phyloP scores from a whole-genome alignment of 2,113 vertebrate genomes.

The Eptesicus fuscus region DNA sequence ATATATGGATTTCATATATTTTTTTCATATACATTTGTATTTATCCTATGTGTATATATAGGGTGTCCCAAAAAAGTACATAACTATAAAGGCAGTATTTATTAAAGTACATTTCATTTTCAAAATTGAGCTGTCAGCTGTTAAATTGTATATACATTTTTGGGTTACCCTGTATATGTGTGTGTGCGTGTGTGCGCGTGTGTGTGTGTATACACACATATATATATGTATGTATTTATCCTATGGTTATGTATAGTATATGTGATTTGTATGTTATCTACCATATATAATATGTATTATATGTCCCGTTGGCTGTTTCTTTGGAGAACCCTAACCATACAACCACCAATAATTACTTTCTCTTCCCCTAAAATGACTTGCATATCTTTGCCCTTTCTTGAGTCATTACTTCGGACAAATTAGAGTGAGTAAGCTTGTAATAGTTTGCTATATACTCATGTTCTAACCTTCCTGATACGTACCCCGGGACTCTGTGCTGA shows the following conservation, averaged over 20 bases:
- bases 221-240: background rate
- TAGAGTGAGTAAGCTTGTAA: background rate
- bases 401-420: background rate
- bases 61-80: too few species aligned
- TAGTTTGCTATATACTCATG: too few species aligned
- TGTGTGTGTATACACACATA: too few species aligned
- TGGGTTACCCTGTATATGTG: background rate
- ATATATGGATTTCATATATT: background rate
- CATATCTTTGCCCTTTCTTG: background rate
- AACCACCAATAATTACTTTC: background rate
- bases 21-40: background rate
- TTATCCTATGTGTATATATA: background rate
- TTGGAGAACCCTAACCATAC: background rate
- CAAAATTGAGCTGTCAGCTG: too few species aligned
- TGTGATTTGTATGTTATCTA: background rate
- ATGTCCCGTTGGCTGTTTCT: background rate
- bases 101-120: too few species aligned
- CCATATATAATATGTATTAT: background rate
- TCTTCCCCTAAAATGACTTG: background rate
- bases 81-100: too few species aligned
- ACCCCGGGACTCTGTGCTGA: background rate
- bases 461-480: background rate
- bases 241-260: background rate
- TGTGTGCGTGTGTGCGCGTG: background rate
- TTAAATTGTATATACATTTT: too few species aligned